phyloP scores from a whole-genome alignment of 2,797 vertebrate species.

The Arrhamphus sclerolepis region DNA sequence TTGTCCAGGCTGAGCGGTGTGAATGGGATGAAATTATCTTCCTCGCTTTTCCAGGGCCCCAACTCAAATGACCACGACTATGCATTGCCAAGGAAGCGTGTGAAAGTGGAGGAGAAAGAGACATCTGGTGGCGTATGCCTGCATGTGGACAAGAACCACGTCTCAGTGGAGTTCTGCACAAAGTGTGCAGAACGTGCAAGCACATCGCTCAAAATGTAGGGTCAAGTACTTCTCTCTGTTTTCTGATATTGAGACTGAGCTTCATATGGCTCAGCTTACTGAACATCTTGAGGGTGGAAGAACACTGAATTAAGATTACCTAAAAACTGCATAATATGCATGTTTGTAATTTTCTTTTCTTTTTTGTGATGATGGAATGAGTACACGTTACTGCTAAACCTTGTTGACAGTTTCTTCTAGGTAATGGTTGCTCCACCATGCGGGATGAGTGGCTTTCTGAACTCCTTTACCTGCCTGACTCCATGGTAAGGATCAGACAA shows the following conservation, averaged over 20 bases:
- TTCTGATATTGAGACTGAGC: slow-evolving; percentile 79
- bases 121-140: slow-evolving; percentile 91
- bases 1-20: slow-evolving; percentile 91
- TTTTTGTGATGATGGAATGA: slow-evolving; percentile 64
- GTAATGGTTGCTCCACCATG: slow-evolving; percentile 93
- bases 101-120: slow-evolving; percentile 84
- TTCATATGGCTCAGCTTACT: slow-evolving; percentile 64
- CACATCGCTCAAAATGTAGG: slow-evolving; percentile 94
- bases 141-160: slow-evolving; percentile 94
- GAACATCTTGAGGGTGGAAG: slow-evolving; percentile 70
- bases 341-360: slow-evolving; percentile 51
- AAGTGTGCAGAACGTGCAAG: slow-evolving; percentile 92
- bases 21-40: slow-evolving; percentile 94
- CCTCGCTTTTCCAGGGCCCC: slow-evolving; percentile 91
- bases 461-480: slow-evolving; percentile 91
- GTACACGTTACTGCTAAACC: slow-evolving; percentile 98
- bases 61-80: slow-evolving; percentile 91
- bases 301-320: slow-evolving; percentile 63
- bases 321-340: slow-evolving; percentile 71
- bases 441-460: slow-evolving; percentile 94
- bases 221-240: slow-evolving; percentile 90
- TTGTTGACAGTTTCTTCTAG: slow-evolving; percentile 99
- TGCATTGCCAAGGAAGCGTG: slow-evolving; percentile 86
- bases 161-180: slow-evolving; percentile 99
- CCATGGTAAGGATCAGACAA: slow-evolving; percentile 98